These are phyloP conservation scores for Terebella lapidaria DNA, from an alignment of 2,888 invertebrate species.

Conservation along the genomic window DNA sequence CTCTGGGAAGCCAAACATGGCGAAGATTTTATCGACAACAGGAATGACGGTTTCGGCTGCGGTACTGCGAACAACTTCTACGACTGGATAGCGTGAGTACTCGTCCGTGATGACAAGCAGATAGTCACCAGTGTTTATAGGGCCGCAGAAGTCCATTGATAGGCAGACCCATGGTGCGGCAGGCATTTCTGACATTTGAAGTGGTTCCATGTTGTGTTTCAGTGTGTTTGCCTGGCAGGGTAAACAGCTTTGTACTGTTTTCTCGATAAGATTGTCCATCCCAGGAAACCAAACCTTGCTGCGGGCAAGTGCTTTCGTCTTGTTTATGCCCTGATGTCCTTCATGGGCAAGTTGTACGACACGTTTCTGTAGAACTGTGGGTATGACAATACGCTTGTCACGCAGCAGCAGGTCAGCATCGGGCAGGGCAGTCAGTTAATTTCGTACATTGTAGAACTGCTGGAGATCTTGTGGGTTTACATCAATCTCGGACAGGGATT, in stretches of 20 bases:
- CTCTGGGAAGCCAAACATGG: not conserved
- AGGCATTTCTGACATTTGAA: slow-evolving; percentile 18
- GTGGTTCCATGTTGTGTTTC: slow-evolving; percentile 4
- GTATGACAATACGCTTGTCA: slow-evolving; percentile 10
- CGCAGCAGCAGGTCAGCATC: not conserved
- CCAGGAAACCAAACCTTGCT: slow-evolving; percentile 25
- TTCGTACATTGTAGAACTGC: not conserved
- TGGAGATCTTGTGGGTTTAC: not conserved
- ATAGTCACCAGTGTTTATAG: not conserved
- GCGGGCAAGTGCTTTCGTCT: slow-evolving; percentile 23
- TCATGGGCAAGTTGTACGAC: slow-evolving; percentile 24
- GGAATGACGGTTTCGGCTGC: not conserved
- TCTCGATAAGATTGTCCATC: slow-evolving; percentile 17
- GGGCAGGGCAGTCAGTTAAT: not conserved
- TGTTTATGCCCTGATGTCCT: slow-evolving; percentile 25
- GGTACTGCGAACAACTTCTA: not conserved
- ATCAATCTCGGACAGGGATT: not conserved
- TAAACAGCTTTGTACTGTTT: slow-evolving; percentile 10
- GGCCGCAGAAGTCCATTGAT: not conserved
- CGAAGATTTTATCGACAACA: not conserved
- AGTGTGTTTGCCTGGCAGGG: slow-evolving; percentile 13
- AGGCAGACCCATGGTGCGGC: not conserved
- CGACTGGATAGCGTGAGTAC: not conserved
- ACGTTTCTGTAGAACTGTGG: slow-evolving; percentile 12
- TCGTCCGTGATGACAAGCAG: not conserved